Conservation (phyloP, 2,113 vertebrate species). For the Hystrix cristata region DNA sequence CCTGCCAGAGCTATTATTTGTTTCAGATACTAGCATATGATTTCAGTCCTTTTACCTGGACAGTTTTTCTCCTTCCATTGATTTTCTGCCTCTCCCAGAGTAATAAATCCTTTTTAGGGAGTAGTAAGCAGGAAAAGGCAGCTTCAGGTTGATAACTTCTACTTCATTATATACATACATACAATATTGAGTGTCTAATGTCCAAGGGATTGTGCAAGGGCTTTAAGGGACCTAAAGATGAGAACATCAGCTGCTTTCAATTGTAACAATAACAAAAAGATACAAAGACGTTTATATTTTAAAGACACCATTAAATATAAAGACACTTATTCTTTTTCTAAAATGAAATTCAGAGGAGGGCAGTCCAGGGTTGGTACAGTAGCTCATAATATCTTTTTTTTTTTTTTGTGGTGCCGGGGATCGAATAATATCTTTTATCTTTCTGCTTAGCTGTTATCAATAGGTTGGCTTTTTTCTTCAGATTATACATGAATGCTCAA, state of each 20-base stretch:
- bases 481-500: conserved; percentile 23
- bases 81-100: conserved; percentile 70
- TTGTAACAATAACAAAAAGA: conserved; percentile 56
- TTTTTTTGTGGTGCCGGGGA: neutral
- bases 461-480: conserved; percentile 41
- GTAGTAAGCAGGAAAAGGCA: conserved; percentile 67
- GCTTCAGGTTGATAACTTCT: conserved; percentile 59
- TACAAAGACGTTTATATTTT: conserved; percentile 14
- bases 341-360: conserved; percentile 42
- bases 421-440: conserved; percentile 2
- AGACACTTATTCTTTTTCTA: conserved; percentile 52
- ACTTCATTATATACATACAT: neutral
- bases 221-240: conserved; percentile 42
- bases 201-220: conserved; percentile 33
- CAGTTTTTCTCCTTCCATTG: conserved; percentile 68
- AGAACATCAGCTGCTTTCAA: conserved; percentile 45
- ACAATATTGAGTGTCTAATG: neutral
- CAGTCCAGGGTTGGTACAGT: neutral
- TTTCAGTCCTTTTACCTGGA: conserved; percentile 68
- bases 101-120: conserved; percentile 70
- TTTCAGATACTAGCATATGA: conserved; percentile 70
- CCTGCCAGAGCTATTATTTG: conserved; percentile 76
- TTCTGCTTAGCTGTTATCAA: conserved; percentile 33
- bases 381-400: conserved; percentile 21
- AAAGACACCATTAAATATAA: conserved; percentile 58